A percentile compares a stretch with the other conserved stretches of the same genome.
Evolutionary conservation across 2,888 invertebrate genomes (phyloP).

Genomic region (Acanthoscelides obtectus): DNA sequence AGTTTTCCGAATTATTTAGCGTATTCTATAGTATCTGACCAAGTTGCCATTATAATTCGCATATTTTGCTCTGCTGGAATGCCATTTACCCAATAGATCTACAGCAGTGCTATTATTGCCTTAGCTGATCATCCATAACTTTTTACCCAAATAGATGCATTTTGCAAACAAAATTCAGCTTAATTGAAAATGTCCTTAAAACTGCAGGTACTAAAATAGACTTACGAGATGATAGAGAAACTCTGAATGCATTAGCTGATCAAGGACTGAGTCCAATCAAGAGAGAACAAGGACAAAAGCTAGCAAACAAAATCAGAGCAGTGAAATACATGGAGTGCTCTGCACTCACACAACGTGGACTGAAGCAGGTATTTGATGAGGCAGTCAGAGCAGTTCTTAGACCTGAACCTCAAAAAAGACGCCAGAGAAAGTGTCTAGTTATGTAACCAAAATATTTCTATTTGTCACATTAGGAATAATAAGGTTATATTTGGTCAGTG

Average conservation of each 20-base stretch:
- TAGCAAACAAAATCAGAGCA: slow-evolving; percentile 97
- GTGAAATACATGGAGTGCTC: slow-evolving; percentile 99
- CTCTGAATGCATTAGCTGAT: slow-evolving; percentile 83
- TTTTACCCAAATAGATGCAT: no score
- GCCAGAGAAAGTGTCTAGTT: slow-evolving; percentile 79
- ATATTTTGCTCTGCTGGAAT: no score
- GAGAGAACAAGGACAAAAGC: slow-evolving; percentile 95
- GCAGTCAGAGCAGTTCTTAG: slow-evolving; percentile 95
- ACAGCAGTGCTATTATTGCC: no score
- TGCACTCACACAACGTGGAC: slow-evolving; percentile 94
- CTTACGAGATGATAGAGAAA: slow-evolving; percentile 95
- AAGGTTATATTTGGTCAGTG: not conserved
- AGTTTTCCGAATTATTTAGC: no score
- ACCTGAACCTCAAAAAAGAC: slow-evolving; percentile 93
- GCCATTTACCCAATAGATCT: no score
- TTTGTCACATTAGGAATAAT: no score
- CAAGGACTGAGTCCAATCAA: slow-evolving; percentile 95
- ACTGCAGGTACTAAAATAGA: slow-evolving; percentile 92
- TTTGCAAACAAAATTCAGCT: no score
- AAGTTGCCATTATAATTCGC: no score
- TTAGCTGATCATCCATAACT: no score
- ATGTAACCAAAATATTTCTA: slow-evolving; percentile 37
- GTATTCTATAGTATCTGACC: no score
- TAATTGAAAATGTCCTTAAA: no score
- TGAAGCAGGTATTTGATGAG: slow-evolving; percentile 98